Percentiles rank a stretch among this genome's conserved stretches.
Conservation (phyloP, 2,797 vertebrate genomes). For the Falco concolor region DNA sequence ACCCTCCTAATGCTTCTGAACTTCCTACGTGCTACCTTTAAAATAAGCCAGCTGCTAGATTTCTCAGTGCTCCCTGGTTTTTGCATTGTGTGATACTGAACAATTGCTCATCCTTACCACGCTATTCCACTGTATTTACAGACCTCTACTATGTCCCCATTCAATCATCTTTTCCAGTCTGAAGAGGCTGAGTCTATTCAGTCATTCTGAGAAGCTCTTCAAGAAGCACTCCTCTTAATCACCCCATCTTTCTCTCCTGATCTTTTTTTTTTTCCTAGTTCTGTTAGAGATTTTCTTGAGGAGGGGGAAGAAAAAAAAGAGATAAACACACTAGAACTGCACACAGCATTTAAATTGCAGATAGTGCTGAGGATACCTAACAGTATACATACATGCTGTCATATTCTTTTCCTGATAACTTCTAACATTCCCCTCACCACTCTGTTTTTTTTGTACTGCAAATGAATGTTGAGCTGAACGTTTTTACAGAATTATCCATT, state of each 20-base stretch:
- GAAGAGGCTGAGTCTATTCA: background rate
- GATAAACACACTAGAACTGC: background rate
- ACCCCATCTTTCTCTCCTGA: background rate
- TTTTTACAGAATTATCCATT: background rate
- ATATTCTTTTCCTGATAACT: background rate
- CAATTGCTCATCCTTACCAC: background rate
- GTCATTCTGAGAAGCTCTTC: background rate
- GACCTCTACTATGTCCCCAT: background rate
- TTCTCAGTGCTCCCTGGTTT: background rate
- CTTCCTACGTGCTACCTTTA: background rate
- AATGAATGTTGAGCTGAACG: background rate
- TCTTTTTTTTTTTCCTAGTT: background rate
- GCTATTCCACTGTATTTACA: background rate
- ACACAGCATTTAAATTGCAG: background rate
- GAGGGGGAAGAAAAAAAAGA: background rate
- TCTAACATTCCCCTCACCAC: background rate
- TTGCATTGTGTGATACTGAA: background rate
- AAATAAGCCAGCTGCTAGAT: background rate
- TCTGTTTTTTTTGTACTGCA: background rate
- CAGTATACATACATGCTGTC: background rate
- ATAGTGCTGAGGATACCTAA: fast-evolving
- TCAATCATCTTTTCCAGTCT: background rate
- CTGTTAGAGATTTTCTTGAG: background rate
- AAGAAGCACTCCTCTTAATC: background rate
- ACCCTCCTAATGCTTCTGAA: background rate